These are phyloP conservation scores for Cotesia chilonis DNA, from an alignment of 1,140 invertebrate genomes.

Conservation along the genomic window DNA sequence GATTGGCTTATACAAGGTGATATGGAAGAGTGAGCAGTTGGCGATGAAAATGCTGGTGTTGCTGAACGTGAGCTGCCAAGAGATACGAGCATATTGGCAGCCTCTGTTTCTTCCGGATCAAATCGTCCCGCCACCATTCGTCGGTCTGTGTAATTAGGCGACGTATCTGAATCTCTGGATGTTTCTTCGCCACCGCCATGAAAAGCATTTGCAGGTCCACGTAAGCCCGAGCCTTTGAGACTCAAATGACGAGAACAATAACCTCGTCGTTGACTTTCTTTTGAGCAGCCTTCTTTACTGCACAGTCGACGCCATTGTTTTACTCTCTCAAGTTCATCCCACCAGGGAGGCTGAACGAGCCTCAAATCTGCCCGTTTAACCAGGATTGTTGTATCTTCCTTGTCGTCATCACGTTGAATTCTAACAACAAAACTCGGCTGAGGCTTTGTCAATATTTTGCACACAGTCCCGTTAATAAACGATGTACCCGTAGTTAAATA, in stretches of 20 bases:
- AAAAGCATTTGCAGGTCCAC: slow-evolving; percentile 66
- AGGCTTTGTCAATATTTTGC: slow-evolving; percentile 74
- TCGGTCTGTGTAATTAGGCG: slow-evolving; percentile 77
- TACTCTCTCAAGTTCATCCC: slow-evolving; percentile 86
- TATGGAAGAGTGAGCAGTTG: slow-evolving; percentile 72
- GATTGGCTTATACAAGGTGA: slow-evolving; percentile 75
- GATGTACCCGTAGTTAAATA: slow-evolving; percentile 67
- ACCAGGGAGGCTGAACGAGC: slow-evolving; percentile 93
- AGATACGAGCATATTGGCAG: slow-evolving; percentile 95
- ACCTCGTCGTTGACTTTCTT: slow-evolving; percentile 96
- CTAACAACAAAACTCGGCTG: slow-evolving; percentile 80
- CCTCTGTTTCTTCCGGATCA: slow-evolving; percentile 94
- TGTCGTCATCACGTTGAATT: slow-evolving; percentile 66
- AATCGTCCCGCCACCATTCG: slow-evolving; percentile 80
- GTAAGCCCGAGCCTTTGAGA: slow-evolving; percentile 77
- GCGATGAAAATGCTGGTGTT: slow-evolving; percentile 86
- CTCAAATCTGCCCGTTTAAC: slow-evolving; percentile 88
- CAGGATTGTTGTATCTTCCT: slow-evolving; percentile 65
- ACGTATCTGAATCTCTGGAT: slow-evolving; percentile 87
- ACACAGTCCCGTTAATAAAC: slow-evolving; percentile 87
- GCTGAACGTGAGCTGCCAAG: slow-evolving; percentile 90
- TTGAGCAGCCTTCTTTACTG: slow-evolving; percentile 94
- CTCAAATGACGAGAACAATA: slow-evolving; percentile 96
- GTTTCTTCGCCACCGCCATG: slow-evolving; percentile 85
- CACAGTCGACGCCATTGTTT: slow-evolving; percentile 98